Evolutionary conservation across 2,797 vertebrate genomes (phyloP).

Genomic region (Hippocampus kuda): DNA sequence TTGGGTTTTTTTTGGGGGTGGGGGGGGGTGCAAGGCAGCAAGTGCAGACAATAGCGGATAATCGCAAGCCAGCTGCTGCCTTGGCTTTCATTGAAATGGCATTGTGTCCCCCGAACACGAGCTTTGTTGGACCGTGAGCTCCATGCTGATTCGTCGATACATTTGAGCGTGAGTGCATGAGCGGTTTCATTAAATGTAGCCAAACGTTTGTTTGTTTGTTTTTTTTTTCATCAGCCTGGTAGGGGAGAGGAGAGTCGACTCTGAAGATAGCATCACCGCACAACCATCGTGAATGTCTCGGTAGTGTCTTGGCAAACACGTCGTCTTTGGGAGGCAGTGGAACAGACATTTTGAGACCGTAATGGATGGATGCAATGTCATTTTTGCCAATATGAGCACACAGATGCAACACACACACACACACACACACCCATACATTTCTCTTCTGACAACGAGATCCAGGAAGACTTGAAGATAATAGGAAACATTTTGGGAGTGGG

Average conservation of each 20-base stretch:
- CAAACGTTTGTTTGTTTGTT: neutral
- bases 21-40: constrained; percentile 8
- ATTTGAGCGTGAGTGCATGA: constrained; percentile 30
- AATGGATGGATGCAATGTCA: neutral
- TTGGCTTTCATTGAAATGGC: constrained; percentile 29
- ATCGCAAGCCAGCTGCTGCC: constrained; percentile 20
- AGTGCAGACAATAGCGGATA: constrained; percentile 26
- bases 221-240: constrained; percentile 38
- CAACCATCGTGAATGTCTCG: constrained; percentile 36
- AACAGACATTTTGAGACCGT: constrained; percentile 18
- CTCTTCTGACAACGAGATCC: constrained; percentile 11
- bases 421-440: constrained; percentile 1
- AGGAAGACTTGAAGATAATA: constrained; percentile 38
- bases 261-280: constrained; percentile 38
- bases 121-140: constrained; percentile 40
- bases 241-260: constrained; percentile 27
- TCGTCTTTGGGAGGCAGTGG: constrained; percentile 36
- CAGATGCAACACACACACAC: neutral
- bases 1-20: neutral
- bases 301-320: constrained; percentile 20
- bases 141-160: constrained; percentile 41
- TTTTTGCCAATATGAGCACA: constrained; percentile 17
- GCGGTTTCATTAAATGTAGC: constrained; percentile 40
- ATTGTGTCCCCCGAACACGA: constrained; percentile 39
- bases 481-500: constrained; percentile 20